Conservation (phyloP, 2,113 vertebrate genomes). For the Crotalus viridis region DNA sequence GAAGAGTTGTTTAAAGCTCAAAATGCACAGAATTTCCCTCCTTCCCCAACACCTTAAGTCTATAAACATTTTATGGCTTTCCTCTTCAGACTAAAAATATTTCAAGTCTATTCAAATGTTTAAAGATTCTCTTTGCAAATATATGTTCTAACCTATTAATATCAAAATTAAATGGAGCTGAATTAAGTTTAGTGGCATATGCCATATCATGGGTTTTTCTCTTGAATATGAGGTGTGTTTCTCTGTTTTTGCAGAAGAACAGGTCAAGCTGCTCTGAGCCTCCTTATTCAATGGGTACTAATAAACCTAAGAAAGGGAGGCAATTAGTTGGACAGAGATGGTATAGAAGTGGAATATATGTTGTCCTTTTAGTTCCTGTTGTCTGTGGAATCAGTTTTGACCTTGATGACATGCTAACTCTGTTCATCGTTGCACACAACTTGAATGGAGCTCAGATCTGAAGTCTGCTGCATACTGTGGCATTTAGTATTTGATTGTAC, state of each 20-base stretch:
- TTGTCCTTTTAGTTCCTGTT: neutral
- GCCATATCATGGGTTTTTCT: conserved; percentile 29
- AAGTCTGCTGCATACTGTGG: neutral
- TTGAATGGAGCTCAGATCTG: neutral
- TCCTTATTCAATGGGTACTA: neutral
- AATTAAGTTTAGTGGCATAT: neutral
- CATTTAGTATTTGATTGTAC: neutral
- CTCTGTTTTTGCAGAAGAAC: conserved; percentile 23
- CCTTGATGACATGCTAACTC: neutral
- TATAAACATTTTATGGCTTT: conserved; percentile 71
- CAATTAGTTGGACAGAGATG: neutral
- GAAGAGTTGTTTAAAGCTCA: conserved; percentile 72
- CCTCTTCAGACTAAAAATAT: neutral
- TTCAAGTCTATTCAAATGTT: conserved; percentile 46
- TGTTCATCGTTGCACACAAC: too few relatives aligned
- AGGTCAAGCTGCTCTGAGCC: neutral
- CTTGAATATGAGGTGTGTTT: neutral
- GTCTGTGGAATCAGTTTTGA: neutral
- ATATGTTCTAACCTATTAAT: conserved; percentile 58
- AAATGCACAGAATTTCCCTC: conserved; percentile 74
- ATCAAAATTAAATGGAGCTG: conserved; percentile 51
- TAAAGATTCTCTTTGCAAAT: conserved; percentile 49
- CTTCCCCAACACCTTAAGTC: conserved; percentile 69
- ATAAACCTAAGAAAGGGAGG: neutral
- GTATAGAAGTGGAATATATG: neutral